Conservation (phyloP, 2,113 vertebrate genomes). For the Hemicordylus capensis region DNA sequence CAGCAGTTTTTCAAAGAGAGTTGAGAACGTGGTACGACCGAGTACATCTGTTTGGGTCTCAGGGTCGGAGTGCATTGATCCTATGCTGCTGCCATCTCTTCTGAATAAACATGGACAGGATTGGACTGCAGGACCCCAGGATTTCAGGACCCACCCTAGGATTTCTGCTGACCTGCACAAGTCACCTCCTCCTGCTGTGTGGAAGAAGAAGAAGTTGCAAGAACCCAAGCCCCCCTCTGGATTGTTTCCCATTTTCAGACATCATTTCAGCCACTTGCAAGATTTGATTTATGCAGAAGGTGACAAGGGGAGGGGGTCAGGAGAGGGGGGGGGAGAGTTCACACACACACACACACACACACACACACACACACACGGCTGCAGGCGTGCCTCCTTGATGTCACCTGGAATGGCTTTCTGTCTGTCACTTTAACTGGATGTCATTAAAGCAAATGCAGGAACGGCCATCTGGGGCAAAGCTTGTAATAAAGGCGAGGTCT, state of each 20-base stretch:
- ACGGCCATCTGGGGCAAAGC: slow-evolving; percentile 35
- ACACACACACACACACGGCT: no score
- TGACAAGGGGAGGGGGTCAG: neutral
- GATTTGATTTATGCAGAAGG: neutral
- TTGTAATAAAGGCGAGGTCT: slow-evolving; percentile 20
- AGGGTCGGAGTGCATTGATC: neutral
- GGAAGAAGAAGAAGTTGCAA: neutral
- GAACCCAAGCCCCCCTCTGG: no score
- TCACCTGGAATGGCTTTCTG: fast-evolving
- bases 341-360: neutral
- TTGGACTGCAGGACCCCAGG: no score
- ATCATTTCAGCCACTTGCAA: no score
- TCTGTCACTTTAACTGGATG: slow-evolving; percentile 28
- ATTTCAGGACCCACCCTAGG: neutral
- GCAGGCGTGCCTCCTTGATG: neutral
- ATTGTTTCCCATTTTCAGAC: neutral
- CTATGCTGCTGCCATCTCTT: fast-evolving
- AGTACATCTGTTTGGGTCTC: neutral
- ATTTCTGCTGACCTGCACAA: neutral
- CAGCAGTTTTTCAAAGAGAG: neutral
- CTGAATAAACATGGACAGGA: no score
- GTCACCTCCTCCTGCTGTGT: neutral
- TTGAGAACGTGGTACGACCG: neutral
- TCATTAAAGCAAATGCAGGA: slow-evolving; percentile 40
- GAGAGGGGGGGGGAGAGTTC: neutral